Evolutionary conservation across 2,113 vertebrate species (phyloP).

Genomic region (Alosa alosa): DNA sequence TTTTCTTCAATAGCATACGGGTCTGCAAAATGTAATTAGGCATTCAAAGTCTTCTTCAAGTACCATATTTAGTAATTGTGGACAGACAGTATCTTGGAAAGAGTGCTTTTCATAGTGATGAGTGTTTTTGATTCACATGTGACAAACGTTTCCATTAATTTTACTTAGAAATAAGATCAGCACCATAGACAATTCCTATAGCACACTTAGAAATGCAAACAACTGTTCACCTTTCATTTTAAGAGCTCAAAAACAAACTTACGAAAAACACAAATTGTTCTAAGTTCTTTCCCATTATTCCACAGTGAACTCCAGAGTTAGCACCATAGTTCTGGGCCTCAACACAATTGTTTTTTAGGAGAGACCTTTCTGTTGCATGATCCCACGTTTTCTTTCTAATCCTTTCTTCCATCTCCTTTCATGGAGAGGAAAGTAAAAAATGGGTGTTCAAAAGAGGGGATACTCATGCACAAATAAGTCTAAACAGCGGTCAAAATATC

Average conservation of each 20-base stretch:
- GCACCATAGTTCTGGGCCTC: constrained; percentile 60
- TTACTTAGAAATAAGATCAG: constrained; percentile 58
- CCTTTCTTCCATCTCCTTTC: constrained; percentile 47
- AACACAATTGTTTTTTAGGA: not conserved
- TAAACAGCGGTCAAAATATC: not conserved
- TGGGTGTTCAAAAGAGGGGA: not conserved
- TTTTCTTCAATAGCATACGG: constrained; percentile 59
- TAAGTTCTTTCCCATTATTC: constrained; percentile 35
- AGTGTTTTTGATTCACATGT: constrained; percentile 42
- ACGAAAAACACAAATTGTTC: not conserved
- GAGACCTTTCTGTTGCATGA: constrained; percentile 17
- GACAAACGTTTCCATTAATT: not conserved
- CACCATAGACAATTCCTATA: constrained; percentile 65
- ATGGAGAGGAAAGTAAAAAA: constrained; percentile 1
- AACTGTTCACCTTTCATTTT: constrained; percentile 59
- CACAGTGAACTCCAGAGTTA: constrained; percentile 67
- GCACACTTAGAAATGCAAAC: constrained; percentile 52
- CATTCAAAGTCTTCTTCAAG: constrained; percentile 59
- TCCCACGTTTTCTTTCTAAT: constrained; percentile 28
- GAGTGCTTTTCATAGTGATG: constrained; percentile 45
- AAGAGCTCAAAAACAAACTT: constrained; percentile 59
- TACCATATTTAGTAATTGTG: constrained; percentile 61
- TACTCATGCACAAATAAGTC: not conserved
- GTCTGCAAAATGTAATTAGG: constrained; percentile 52
- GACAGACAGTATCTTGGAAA: constrained; percentile 38